Conservation (phyloP, 2,888 invertebrate genomes). For the Ethmia dodecea region DNA sequence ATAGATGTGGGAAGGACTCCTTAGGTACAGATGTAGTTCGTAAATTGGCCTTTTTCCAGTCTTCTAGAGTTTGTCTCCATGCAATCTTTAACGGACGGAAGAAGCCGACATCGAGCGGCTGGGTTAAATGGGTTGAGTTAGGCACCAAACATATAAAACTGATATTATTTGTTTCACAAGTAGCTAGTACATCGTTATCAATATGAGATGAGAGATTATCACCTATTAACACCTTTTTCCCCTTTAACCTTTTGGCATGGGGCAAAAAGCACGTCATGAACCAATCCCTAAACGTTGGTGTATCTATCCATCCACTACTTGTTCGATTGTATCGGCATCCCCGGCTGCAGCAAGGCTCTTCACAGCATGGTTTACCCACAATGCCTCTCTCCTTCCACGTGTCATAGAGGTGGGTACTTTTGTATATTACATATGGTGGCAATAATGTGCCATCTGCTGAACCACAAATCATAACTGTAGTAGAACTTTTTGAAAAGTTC, state of each 20-base stretch:
- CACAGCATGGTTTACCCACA: neutral
- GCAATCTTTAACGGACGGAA: conserved; percentile 11
- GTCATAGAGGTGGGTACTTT: conserved; percentile 10
- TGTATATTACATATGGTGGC: conserved; percentile 39
- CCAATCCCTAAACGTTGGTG: conserved; percentile 13
- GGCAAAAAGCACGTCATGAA: conserved; percentile 10
- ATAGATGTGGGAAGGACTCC: conserved; percentile 9
- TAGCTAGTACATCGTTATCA: conserved; percentile 10
- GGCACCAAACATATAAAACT: conserved; percentile 18
- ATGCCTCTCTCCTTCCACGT: conserved; percentile 16
- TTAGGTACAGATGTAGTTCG: conserved; percentile 9
- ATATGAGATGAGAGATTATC: conserved; percentile 21
- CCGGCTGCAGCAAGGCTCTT: neutral
- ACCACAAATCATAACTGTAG: conserved; percentile 36
- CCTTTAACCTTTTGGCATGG: conserved; percentile 7
- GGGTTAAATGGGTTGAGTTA: conserved; percentile 16
- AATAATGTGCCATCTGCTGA: conserved; percentile 33
- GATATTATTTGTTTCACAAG: conserved; percentile 14
- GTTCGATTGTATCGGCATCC: conserved; percentile 8
- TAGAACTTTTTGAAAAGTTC: conserved; percentile 27
- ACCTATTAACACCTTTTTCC: conserved; percentile 15
- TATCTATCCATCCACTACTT: conserved; percentile 14
- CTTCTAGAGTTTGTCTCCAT: conserved; percentile 10
- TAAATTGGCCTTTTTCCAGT: conserved; percentile 13
- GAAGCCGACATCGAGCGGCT: conserved; percentile 13